Evolutionary conservation across 2,888 invertebrate genomes (phyloP), one percentile per base, ranked within the genome.

Genomic region (Leptarthrus brevirostris): DNA sequence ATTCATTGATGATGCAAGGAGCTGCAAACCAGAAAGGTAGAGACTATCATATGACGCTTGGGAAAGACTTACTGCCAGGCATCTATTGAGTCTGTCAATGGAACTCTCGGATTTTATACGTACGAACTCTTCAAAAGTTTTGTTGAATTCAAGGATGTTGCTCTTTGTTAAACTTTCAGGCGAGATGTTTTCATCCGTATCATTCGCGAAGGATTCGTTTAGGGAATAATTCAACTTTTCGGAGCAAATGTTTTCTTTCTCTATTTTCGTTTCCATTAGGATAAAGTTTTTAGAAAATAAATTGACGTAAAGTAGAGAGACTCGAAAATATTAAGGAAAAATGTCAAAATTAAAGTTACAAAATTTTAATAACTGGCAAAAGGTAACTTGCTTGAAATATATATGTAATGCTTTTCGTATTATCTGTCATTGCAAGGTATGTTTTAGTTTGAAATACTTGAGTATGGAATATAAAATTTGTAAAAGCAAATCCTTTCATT

Each of bases 31-130:
- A 66, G 3, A 18, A 18, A 47, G 44, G 2, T 16, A 12, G 22
- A 18, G 53, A 53, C 1, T 18, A 18, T 1, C 20, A 53, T 20
- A 18, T 20, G 12, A 8, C 12, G 3, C 3, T 14, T 14, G 16
- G 12, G 16, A 47, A 47, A 47, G 12, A 34, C 71, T 54, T 30
- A 72, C 72, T 5, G 56, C 56, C 30, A 72, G 54, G 12, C 44
- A 44, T 12, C 54, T 56, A 58, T 72, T 72, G 1, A 72, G 56
- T 30, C 24, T 58, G 30, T 72, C 58, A 24, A 56, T 56, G 3
- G 44, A 20, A 16, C 44, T 16, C n/a, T 72, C 72, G n/a, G 72
- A 56, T 44, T 72, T 72, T 22, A 24, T 72, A 6, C 18, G 26
- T n/a, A 14, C 3, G 54, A 56, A 56, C 12, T 72, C 47, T 20